These are phyloP conservation scores for Cerastis rubricosa DNA, from an alignment of 2,888 invertebrate species.

Conservation along the genomic window DNA sequence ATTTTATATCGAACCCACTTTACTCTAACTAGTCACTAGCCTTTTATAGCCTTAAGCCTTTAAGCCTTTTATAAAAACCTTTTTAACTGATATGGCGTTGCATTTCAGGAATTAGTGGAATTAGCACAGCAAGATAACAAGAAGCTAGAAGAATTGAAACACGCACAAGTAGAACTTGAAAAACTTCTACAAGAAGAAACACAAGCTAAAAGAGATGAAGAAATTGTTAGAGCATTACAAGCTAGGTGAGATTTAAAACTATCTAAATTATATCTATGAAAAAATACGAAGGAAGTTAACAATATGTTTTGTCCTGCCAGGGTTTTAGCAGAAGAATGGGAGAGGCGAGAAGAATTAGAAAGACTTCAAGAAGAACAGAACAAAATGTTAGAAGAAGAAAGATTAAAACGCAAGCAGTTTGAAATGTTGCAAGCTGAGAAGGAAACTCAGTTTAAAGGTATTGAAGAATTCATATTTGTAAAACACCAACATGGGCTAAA, in stretches of 20 bases:
- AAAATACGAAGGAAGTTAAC: background rate
- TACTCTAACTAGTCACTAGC: too few species aligned
- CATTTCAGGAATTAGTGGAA: slow-evolving; percentile 91
- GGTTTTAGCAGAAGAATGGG: slow-evolving; percentile 96
- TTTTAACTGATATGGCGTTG: background rate
- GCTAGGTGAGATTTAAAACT: slow-evolving; percentile 85
- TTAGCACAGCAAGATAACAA: slow-evolving; percentile 93
- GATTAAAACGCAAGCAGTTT: slow-evolving; percentile 94
- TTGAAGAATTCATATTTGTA: background rate
- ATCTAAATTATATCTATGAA: background rate
- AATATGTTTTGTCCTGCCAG: slow-evolving; percentile 71
- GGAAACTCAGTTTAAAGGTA: slow-evolving; percentile 93
- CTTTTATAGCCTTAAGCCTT: too few species aligned
- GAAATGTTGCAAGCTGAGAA: slow-evolving; percentile 93
- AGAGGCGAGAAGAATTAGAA: slow-evolving; percentile 95
- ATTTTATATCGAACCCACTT: too few species aligned
- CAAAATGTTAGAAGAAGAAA: slow-evolving; percentile 93
- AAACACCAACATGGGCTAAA: background rate
- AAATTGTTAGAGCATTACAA: slow-evolving; percentile 93
- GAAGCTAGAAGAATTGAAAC: slow-evolving; percentile 93
- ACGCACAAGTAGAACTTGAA: slow-evolving; percentile 93
- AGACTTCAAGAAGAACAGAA: slow-evolving; percentile 95
- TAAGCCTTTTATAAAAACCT: too few species aligned
- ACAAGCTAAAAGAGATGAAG: slow-evolving; percentile 96
- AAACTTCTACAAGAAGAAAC: slow-evolving; percentile 94